Conservation (phyloP, 1,140 invertebrate species). For the Caenorhabditis remanei region DNA sequence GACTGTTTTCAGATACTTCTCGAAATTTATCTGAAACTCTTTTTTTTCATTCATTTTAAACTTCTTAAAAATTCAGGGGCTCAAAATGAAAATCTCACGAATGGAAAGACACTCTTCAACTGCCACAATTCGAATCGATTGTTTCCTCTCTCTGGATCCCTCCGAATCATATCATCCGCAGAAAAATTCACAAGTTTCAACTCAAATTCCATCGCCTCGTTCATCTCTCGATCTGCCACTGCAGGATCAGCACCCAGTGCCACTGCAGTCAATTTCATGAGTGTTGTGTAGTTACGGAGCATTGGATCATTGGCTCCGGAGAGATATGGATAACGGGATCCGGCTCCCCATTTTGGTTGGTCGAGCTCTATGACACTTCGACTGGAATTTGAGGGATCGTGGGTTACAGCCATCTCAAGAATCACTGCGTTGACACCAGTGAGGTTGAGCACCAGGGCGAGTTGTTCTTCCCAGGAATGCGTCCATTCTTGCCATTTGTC, state of each 20-base stretch:
- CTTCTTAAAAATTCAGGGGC: too few species aligned
- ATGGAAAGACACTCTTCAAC: conserved; percentile 68
- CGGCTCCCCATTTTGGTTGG: conserved; percentile 87
- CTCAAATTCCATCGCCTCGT: conserved; percentile 90
- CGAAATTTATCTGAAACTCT: conserved; percentile 70
- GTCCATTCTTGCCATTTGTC: conserved; percentile 83
- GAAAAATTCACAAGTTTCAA: conserved; percentile 87
- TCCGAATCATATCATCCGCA: conserved; percentile 70
- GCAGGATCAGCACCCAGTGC: conserved; percentile 85
- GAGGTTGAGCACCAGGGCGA: conserved; percentile 82
- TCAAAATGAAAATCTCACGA: conserved; percentile 59
- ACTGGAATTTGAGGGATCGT: conserved; percentile 87
- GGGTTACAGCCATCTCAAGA: conserved; percentile 90
- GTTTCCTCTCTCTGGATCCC: conserved; percentile 71
- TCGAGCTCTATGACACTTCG: conserved; percentile 81
- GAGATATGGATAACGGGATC: conserved; percentile 89
- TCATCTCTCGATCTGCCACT: conserved; percentile 84
- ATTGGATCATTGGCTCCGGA: conserved; percentile 79
- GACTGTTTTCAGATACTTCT: conserved; percentile 67
- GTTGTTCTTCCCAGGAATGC: conserved; percentile 85
- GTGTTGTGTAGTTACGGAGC: conserved; percentile 79
- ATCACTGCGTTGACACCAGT: conserved; percentile 92
- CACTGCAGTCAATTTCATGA: conserved; percentile 85
- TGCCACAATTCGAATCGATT: conserved; percentile 70
- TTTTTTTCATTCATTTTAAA: background rate